phyloP scores from a whole-genome alignment of 2,888 invertebrate genomes.

The Kryphioiulus occultus region DNA sequence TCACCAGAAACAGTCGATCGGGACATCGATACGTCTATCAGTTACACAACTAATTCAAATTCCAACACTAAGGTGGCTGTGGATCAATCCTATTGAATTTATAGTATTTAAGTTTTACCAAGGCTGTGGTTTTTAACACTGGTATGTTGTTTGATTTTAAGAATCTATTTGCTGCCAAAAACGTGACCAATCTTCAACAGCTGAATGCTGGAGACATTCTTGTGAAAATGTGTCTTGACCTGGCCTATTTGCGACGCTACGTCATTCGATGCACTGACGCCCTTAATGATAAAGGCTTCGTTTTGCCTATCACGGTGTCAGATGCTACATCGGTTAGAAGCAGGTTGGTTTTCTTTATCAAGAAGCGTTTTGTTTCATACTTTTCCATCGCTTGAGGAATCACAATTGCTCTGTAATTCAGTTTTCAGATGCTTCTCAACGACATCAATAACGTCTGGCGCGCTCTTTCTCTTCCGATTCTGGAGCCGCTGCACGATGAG shows the following conservation, averaged over 20 bases:
- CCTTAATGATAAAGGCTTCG: slow-evolving; percentile 71
- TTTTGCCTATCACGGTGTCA: slow-evolving; percentile 67
- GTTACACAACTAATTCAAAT: background rate
- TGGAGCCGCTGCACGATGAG: slow-evolving; percentile 86
- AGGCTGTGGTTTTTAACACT: background rate
- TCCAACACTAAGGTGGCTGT: background rate
- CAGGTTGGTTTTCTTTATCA: slow-evolving; percentile 62
- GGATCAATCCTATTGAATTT: too few relatives aligned
- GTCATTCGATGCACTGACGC: slow-evolving; percentile 71
- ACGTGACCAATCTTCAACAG: slow-evolving; percentile 78
- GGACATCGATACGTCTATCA: background rate
- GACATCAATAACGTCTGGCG: slow-evolving; percentile 84
- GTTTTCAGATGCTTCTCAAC: slow-evolving; percentile 79
- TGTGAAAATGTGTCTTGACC: slow-evolving; percentile 79
- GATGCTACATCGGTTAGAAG: slow-evolving; percentile 78
- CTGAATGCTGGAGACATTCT: slow-evolving; percentile 83
- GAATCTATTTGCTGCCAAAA: slow-evolving; percentile 77
- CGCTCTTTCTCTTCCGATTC: slow-evolving; percentile 82
- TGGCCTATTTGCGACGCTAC: slow-evolving; percentile 74
- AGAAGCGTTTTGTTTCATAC: background rate
- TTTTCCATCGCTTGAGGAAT: background rate
- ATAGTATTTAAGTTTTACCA: background rate
- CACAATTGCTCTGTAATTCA: slow-evolving; percentile 60
- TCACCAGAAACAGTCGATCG: background rate
- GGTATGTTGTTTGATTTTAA: slow-evolving; percentile 46